phyloP scores from a whole-genome alignment of 1,140 invertebrate species.

The Drosophila parabipectinata region DNA sequence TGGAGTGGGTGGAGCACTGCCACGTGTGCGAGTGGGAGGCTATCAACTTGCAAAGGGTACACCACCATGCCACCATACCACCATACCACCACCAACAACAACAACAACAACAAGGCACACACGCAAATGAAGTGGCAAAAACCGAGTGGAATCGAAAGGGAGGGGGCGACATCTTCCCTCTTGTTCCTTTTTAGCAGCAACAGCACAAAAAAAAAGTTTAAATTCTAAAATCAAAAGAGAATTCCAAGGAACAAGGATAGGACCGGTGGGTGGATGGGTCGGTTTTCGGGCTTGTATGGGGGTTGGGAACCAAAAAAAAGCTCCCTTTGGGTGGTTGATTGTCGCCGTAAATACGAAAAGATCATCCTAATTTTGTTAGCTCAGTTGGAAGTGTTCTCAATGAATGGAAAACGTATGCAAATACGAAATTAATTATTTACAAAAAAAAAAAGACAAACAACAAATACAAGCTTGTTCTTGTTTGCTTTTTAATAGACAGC shows the following conservation, averaged over 20 bases:
- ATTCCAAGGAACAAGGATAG: conserved; percentile 3
- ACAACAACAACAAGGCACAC: background rate
- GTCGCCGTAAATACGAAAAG: conserved; percentile 19
- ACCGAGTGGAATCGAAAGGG: background rate
- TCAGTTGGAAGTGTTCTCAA: conserved; percentile 17
- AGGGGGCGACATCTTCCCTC: conserved; percentile 12
- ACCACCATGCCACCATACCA: background rate
- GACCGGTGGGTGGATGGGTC: background rate
- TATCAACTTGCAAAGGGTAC: conserved; percentile 31
- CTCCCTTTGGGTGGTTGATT: conserved; percentile 2
- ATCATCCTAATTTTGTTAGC: conserved; percentile 37
- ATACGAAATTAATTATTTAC: conserved; percentile 19
- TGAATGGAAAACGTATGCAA: background rate
- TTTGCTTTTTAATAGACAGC: too few relatives aligned
- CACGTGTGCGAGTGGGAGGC: conserved; percentile 11
- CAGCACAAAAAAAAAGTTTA: conserved; percentile 21
- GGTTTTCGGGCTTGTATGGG: background rate
- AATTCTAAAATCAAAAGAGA: conserved; percentile 28
- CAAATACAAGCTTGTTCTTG: too few relatives aligned
- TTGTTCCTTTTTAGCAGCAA: conserved; percentile 2
- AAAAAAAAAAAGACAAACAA: conserved; percentile 8
- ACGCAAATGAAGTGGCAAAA: conserved; percentile 60
- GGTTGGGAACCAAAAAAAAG: background rate
- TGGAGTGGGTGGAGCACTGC: conserved; percentile 19
- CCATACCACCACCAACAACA: background rate